Base-by-base conservation (phyloP, 1,140 invertebrate species). In the Branchinecta lynchi region DNA sequence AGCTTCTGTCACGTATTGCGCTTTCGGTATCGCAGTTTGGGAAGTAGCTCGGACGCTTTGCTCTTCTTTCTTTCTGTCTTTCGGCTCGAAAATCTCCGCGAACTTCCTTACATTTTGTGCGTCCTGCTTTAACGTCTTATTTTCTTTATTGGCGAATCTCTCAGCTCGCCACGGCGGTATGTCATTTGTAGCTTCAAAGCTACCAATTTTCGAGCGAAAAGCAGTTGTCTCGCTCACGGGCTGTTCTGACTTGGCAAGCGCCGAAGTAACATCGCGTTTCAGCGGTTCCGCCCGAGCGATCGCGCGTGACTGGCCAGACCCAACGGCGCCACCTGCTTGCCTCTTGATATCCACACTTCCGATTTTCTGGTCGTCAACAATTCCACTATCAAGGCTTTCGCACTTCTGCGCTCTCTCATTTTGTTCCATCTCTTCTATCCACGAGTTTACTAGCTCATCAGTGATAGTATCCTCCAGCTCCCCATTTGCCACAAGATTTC, bases 371-470 rank as follows among this genome's bases (percentile, higher is more conserved):
- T 60, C 51, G 17, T 60, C 51, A 60, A 60, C 51, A 60, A 60
- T 60, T 60, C 51, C 51, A 60, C 51, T 60, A 60, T 60, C 51
- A 15, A 60, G 17, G 17, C 51, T 60, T 20, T 60, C 51, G 17
- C 17, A 60, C 17, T 60, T 60, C 17, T 60, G 51, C 2, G 51
- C 51, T 20, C 6, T 60, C 17, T 60, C 51, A 60, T 20, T 60
- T 6, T 60, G 51, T 20, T 60, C 51, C 51, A 60, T 20, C 17
- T 60, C 51, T 60, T 60, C 51, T 60, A 60, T 60, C 51, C 51
- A 60, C 17, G 51, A 60, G 17, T 60, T 60, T 60, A 60, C 51
- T 6, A 60, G 17, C 17, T 60, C 51, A 20, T 60, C 51, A 1
- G 51, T 60, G 17, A 60, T 60, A 3, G 51, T 60, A 60, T 60